Evolutionary conservation across 2,797 vertebrate species (phyloP), one percentile per base, ranked within the genome.

Genomic region (Amblyraja radiata): DNA sequence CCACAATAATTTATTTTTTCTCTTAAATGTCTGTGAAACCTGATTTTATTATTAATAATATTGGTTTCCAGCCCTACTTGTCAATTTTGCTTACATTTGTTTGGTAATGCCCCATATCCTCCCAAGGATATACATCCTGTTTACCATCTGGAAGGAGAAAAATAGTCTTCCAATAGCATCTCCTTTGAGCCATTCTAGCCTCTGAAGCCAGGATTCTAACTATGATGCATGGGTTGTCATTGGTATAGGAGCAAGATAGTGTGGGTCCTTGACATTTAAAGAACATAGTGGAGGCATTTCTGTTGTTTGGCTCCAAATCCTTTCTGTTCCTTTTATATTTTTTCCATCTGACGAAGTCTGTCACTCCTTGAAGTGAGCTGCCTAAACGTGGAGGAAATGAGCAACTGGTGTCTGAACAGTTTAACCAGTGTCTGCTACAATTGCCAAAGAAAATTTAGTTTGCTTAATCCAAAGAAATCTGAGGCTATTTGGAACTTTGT

Each of bases 311-410:
- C 61, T 68, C 61, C 63, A 1, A 1, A 54, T 7, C 25, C 25
- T 61, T 84, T 61, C 21, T 10, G n/a, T 88, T 68, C 2, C 16
- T 36, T 36, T 68, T 88, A 36, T 8, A 68, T 68, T 88, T 46
- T 46, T 68, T 68, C 14, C 14, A 65, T 68, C n/a, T 21, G 61
- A 9, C n/a, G 6, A 68, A 1, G 6, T 21, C 84, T 68, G n/a
- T 88, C 61, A 68, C 21, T 68, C n/a, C n/a, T 32, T 88, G 84
- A 36, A 68, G 84, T 32, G 6, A 21, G 16, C 68, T 68, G 5
- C 61, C 63, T n/a, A 88, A n/a, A 88, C 84, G 36, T 18, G 25
- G 84, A 88, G 84, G 32, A 88, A 68, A 68, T 88, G 61, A 88
- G 61, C 61, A 88, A 32, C 61, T 10, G 7, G 84, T 88, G 61